Evolutionary conservation across 64 coral and sea anemone species (phyloP), one percentile per base, ranked within the genome.

Genomic region (Catalaphyllia jardinei): DNA sequence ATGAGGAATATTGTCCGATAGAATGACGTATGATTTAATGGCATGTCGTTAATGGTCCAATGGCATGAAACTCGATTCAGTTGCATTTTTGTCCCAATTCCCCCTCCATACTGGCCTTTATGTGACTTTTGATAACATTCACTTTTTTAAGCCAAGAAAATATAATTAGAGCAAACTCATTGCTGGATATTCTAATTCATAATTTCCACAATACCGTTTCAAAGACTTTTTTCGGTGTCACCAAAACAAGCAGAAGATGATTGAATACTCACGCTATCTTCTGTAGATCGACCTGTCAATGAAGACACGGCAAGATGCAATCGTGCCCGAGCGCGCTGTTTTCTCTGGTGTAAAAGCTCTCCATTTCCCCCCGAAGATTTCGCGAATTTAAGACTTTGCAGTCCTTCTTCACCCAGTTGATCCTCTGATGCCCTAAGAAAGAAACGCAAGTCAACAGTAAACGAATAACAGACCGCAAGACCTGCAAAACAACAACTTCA

Each of bases 241-340:
- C 54, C 54, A 19, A 16, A 39, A 55, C 14, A 29, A 31, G 25
- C 0, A 18, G 13, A 80, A 33, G 10, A 27, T 16, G 8, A 3
- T 57, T 30, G 1, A 28, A 22, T 31, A 67, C 59, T 83, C 18
- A 83, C 79, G 0, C 4, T 18, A 39, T 65, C 29, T 65, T 15
- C 60, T 24, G 31, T 10, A 31, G 29, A 42, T 83, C 31, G 59
- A 31, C 14, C 30, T 60, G 67, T 83, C 11, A 83, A 39, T 24
- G 79, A 83, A 83, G 79, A 83, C 79, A 83, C 60, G 29, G 31
- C 60, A 1, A 19, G 59, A 24, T 83, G 79, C 17, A 83, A 10
- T 65, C 79, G 79, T 9, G 30, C 16, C 16, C 13, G 54, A 61
- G 19, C 7, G 35, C 18, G 76, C 76, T 79, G 16, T 57, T 57